These are phyloP conservation scores for Polyodon spathula DNA, from an alignment of 2,113 vertebrate genomes.

Conservation along the genomic window DNA sequence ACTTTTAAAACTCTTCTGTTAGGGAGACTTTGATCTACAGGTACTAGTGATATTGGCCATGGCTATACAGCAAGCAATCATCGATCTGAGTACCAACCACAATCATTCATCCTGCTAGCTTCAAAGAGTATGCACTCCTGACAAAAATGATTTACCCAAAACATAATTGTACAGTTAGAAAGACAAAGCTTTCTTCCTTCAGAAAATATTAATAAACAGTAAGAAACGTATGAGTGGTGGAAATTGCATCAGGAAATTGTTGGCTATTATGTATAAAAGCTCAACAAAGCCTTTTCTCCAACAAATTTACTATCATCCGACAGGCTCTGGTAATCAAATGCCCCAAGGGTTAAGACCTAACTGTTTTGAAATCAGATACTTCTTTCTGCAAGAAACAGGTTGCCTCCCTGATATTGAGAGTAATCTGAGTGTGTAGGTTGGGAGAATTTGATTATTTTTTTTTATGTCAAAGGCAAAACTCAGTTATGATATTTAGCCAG, in stretches of 20 bases:
- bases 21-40: too few species aligned
- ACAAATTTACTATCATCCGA: background rate
- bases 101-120: too few species aligned
- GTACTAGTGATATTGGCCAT: too few species aligned
- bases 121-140: too few species aligned
- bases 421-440: background rate
- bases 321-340: constrained; percentile 7
- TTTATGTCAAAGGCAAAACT: constrained; percentile 20
- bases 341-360: constrained; percentile 5
- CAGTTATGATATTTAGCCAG: constrained; percentile 22
- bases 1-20: too few species aligned
- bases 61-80: too few species aligned
- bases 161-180: too few species aligned
- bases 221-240: constrained; percentile 35
- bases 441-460: too few species aligned
- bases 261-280: constrained; percentile 40
- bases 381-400: background rate
- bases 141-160: too few species aligned
- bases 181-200: too few species aligned
- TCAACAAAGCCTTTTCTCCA: constrained; percentile 6
- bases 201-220: too few species aligned
- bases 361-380: background rate
- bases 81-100: too few species aligned
- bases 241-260: constrained; percentile 33
- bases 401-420: background rate